Evolutionary conservation across 1,140 invertebrate species (phyloP).

Genomic region (Diorhabda carinulata): DNA sequence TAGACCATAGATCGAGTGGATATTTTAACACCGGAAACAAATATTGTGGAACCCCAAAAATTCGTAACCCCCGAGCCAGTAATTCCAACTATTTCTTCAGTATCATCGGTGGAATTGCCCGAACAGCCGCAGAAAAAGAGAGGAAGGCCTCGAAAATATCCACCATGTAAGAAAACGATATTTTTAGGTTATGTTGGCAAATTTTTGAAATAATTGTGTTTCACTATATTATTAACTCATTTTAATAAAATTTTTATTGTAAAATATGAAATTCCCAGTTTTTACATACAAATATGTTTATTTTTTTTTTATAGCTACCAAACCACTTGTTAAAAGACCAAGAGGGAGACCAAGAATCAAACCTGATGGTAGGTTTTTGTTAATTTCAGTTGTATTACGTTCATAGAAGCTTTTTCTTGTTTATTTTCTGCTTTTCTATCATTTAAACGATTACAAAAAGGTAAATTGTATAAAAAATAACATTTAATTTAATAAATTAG

Average conservation of each 20-base stretch:
- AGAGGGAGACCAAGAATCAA: constrained; percentile 31
- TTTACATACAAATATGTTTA: neutral
- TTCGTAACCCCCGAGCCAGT: neutral
- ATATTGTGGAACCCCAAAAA: constrained; percentile 9
- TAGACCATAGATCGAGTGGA: constrained; percentile 28
- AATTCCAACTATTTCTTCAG: neutral
- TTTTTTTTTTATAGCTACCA: constrained; percentile 25
- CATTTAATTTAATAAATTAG: too few species aligned
- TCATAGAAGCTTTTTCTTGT: too few species aligned
- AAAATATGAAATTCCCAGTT: too few species aligned
- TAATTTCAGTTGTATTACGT: too few species aligned
- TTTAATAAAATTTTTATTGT: too few species aligned
- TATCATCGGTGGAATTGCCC: neutral
- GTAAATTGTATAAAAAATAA: too few species aligned
- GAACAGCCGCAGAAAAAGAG: constrained; percentile 25
- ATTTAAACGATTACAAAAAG: too few species aligned
- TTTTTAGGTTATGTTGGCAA: too few species aligned
- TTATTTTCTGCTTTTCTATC: too few species aligned
- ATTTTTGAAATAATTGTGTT: too few species aligned
- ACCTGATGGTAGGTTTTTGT: constrained; percentile 12
- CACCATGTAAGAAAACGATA: constrained; percentile 19
- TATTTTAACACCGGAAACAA: constrained; percentile 18
- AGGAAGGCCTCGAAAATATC: constrained; percentile 35
- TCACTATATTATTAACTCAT: too few species aligned
- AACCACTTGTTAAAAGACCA: constrained; percentile 27